Evolutionary conservation across 2,113 vertebrate species (phyloP), one percentile per base, ranked within the genome.

Genomic region (Xyliphius kryptos): DNA sequence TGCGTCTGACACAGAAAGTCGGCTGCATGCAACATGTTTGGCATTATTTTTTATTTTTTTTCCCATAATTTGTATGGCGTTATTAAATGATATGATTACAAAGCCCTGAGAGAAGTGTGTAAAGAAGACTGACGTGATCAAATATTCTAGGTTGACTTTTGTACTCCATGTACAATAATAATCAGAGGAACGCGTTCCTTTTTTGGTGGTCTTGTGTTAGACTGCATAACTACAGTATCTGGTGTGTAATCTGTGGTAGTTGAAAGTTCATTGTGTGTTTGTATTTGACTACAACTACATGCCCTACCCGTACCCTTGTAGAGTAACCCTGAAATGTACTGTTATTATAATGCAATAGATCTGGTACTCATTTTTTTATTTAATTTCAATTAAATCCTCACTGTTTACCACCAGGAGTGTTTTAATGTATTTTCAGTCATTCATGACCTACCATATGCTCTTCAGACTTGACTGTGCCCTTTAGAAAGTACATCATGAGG

Each of bases 1-100:
- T 92, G 92, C 93, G 93, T 95, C 81, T 89, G 96, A 95, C 92
- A 92, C n/a, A n/a, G n/a, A n/a, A n/a, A n/a, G n/a, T n/a, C n/a
- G n/a, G n/a, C 92, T 94, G 88, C 88, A 84, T 90, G 95, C 91
- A 97, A 93, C 88, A 94, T 94, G 91, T 92, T 86, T 81, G 86
- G 63, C 80, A 70, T 87, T 89, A 89, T 85, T 83, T 44, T 47
- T 32, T 68, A 52, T 26, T 50, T 36, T 32, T n/a, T 21, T 17
- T 41, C 50, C 61, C 68, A 16, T 53, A 63, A 56, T 69, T 65
- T 70, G 51, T 57, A 64, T 73, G 75, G 72, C 75, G 66, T 77
- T 79, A 78, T 79, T 67, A 84, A 89, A 91, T 88, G 86, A 91
- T 86, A 91, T 85, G 86, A 71, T 70, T 60, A 61, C 88, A 83